Percentiles rank a stretch among this genome's conserved stretches.
phyloP scores from a whole-genome alignment of 2,113 vertebrate species.

The Cephalopholis sonnerati region DNA sequence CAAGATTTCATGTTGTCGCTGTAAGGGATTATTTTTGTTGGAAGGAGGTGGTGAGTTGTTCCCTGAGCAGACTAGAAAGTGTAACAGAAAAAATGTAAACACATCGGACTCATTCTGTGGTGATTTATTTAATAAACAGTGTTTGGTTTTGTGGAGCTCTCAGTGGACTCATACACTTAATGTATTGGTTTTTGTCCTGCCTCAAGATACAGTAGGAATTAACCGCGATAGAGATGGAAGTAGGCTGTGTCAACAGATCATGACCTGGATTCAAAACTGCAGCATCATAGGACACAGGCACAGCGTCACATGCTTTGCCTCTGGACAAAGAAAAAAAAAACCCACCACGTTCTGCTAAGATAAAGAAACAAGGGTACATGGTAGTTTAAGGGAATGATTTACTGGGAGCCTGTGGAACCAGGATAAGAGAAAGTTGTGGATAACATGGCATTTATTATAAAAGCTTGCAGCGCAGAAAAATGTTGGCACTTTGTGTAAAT shows the following conservation, averaged over 20 bases:
- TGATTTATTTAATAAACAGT: background rate
- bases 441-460: background rate
- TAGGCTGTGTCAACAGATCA: constrained; percentile 25
- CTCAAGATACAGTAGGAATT: background rate
- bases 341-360: background rate
- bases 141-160: background rate
- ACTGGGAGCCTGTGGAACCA: background rate
- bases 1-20: background rate
- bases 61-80: background rate
- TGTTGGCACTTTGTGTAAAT: background rate
- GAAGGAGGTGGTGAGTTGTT: background rate
- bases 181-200: background rate
- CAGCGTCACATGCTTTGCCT: background rate
- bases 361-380: background rate
- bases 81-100: background rate
- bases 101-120: background rate
- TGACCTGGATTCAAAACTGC: constrained; percentile 26
- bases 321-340: background rate
- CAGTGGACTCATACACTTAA: background rate
- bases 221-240: background rate
- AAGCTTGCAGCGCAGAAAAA: background rate
- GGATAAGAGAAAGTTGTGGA: background rate
- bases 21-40: background rate
- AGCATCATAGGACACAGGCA: background rate
- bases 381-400: background rate